Conservation (phyloP, 2,797 vertebrate species). For the Bradypodion ventrale region DNA sequence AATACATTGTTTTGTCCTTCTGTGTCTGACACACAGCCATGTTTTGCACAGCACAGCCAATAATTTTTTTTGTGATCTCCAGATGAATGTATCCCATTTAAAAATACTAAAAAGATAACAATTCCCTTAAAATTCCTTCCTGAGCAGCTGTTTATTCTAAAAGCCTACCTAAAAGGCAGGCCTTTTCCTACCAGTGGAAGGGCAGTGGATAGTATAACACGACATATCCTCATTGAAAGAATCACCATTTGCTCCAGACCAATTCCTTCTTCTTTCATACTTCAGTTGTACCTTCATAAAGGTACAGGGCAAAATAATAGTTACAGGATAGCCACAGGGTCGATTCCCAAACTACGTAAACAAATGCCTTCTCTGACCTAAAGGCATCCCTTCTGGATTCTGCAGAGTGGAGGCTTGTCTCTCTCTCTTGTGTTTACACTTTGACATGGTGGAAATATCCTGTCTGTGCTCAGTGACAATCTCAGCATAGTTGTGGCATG, state of each 20-base stretch:
- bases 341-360: neutral
- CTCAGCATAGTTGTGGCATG: neutral
- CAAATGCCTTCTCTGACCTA: neutral
- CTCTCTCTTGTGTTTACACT: neutral
- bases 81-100: neutral
- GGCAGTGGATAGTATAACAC: no score
- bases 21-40: neutral
- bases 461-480: neutral
- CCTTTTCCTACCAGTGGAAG: no score
- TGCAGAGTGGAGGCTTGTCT: no score
- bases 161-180: no score
- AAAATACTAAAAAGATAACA: no score
- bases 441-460: no score
- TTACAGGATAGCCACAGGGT: neutral
- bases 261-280: neutral
- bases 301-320: neutral
- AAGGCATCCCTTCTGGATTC: neutral
- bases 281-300: neutral
- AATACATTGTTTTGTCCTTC: neutral
- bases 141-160: no score
- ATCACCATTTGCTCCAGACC: neutral
- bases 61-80: neutral
- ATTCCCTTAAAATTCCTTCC: no score
- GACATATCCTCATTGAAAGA: no score
- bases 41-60: neutral